Conservation (phyloP, 1,140 invertebrate genomes). For the Ips nitidus region DNA sequence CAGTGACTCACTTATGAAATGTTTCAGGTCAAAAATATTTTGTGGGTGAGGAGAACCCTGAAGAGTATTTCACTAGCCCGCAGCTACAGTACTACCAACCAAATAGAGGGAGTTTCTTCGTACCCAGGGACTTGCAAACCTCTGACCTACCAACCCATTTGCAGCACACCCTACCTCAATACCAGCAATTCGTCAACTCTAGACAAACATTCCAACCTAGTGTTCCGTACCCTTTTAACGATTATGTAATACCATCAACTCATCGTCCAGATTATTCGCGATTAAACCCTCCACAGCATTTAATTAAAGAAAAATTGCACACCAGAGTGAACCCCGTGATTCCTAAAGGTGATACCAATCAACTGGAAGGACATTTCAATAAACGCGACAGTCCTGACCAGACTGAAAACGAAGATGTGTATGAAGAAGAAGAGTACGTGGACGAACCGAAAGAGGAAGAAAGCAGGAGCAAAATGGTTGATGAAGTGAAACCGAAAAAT, state of each 20-base stretch:
- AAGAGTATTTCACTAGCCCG: not conserved
- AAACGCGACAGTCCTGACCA: conserved; percentile 23
- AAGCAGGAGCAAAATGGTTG: not conserved
- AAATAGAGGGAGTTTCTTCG: conserved; percentile 23
- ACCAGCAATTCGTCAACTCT: conserved; percentile 32
- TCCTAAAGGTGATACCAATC: not conserved
- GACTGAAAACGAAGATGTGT: conserved; percentile 7
- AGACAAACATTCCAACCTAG: not conserved
- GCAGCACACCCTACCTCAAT: conserved; percentile 49
- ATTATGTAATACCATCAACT: conserved; percentile 42
- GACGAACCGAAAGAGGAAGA: not conserved
- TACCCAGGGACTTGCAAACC: conserved; percentile 46
- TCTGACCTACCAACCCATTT: conserved; percentile 48
- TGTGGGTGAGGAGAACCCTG: not conserved
- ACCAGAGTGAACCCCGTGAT: conserved; percentile 52
- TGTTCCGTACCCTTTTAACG: conserved; percentile 8
- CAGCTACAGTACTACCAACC: not conserved
- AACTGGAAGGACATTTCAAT: not conserved
- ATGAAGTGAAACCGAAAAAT: not conserved
- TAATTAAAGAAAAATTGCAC: conserved; percentile 42
- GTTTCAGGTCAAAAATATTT: conserved; percentile 12
- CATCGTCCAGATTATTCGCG: conserved; percentile 48
- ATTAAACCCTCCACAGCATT: conserved; percentile 51
- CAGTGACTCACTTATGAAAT: too few species aligned
- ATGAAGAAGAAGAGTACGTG: conserved; percentile 1